These are phyloP conservation scores for Centroberyx gerrardi DNA, from an alignment of 2,797 vertebrate species.

Conservation along the genomic window DNA sequence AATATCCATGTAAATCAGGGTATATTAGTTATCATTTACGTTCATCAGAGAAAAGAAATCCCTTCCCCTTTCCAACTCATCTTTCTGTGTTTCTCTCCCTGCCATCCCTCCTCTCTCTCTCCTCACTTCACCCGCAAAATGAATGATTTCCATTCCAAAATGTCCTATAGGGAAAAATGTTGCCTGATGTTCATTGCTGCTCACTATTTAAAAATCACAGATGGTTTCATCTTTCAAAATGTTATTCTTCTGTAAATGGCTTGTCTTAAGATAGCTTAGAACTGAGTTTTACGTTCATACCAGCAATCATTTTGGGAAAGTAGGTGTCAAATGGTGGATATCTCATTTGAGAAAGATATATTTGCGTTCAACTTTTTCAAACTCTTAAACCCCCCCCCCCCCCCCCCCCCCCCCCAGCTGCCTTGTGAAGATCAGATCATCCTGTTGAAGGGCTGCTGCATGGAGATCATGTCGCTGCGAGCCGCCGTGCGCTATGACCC, in stretches of 20 bases:
- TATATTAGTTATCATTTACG: constrained; percentile 49
- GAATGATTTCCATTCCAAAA: too few species aligned
- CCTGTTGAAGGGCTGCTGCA: constrained; percentile 96
- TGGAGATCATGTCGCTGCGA: constrained; percentile 96
- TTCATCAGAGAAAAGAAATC: constrained; percentile 30
- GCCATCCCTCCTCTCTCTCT: neutral
- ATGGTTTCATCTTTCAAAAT: too few species aligned
- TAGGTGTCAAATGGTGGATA: too few species aligned
- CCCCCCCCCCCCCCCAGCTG: constrained; percentile 90
- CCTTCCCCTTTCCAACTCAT: constrained; percentile 14
- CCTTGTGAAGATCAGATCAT: constrained; percentile 97
- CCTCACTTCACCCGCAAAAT: neutral
- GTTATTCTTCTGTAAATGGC: too few species aligned
- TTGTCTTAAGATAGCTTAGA: too few species aligned
- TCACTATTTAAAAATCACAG: too few species aligned
- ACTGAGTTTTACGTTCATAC: too few species aligned
- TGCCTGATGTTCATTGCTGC: too few species aligned
- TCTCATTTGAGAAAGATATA: too few species aligned
- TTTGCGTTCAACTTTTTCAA: constrained; percentile 72
- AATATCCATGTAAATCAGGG: constrained; percentile 67
- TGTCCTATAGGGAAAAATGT: too few species aligned
- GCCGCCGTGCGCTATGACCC: constrained; percentile 95
- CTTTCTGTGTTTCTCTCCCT: constrained; percentile 18
- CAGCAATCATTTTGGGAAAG: too few species aligned
- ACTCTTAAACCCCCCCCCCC: too few species aligned